Percentiles rank a stretch among this genome's conserved stretches.
Conservation (phyloP, 2,888 invertebrate species). For the Aphrophora alni region DNA sequence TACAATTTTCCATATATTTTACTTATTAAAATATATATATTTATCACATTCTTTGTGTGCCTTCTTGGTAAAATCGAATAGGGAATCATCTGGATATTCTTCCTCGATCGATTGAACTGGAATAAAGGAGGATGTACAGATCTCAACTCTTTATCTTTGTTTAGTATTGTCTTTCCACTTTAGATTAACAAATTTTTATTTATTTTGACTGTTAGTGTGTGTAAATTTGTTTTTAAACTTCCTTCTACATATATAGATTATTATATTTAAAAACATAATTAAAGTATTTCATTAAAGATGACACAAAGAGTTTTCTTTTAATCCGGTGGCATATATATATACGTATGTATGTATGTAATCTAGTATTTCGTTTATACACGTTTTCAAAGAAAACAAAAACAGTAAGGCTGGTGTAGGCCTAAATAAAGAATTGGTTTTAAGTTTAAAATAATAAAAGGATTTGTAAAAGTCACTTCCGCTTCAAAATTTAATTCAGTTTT, state of each 20-base stretch:
- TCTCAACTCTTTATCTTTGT: background rate
- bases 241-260: background rate
- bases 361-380: too few relatives aligned
- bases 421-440: too few relatives aligned
- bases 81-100: background rate
- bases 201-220: background rate
- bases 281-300: too few relatives aligned
- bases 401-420: too few relatives aligned
- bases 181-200: conserved; percentile 1
- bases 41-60: background rate
- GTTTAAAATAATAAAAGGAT: too few relatives aligned
- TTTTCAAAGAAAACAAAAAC: too few relatives aligned
- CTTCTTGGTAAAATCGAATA: background rate
- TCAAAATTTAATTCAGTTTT: too few relatives aligned
- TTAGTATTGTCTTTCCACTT: background rate
- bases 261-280: background rate
- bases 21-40: background rate
- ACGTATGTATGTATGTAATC: too few relatives aligned
- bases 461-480: too few relatives aligned
- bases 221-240: background rate
- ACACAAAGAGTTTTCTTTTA: too few relatives aligned
- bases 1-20: background rate
- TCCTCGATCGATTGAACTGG: background rate
- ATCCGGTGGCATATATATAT: too few relatives aligned
- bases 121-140: background rate